Evolutionary conservation across 2,888 invertebrate genomes (phyloP).

Genomic region (Zaprionus obscuricornis): DNA sequence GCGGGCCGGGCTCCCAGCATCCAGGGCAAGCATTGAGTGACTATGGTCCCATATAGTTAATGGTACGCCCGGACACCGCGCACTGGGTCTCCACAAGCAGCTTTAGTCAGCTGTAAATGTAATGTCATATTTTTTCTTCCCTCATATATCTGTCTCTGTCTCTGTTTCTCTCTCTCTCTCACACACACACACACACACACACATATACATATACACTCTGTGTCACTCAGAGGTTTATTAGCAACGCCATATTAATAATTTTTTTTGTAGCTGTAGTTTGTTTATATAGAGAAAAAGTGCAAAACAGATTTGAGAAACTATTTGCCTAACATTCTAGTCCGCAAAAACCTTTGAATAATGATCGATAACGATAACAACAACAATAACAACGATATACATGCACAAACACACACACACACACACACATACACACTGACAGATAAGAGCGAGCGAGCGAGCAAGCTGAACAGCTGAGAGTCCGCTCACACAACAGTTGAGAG

Average conservation of each 20-base stretch:
- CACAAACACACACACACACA: constrained; percentile 1
- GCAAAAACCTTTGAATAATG: constrained; percentile 44
- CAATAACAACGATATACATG: constrained; percentile 9
- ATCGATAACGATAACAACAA: constrained; percentile 1
- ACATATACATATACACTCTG: no score
- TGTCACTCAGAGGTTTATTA: constrained; percentile 65
- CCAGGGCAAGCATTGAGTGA: constrained; percentile 84
- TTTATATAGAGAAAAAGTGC: constrained; percentile 52
- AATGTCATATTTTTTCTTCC: constrained; percentile 7
- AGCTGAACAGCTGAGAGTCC: constrained; percentile 8
- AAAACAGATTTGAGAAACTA: constrained; percentile 39
- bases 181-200: constrained; percentile 27
- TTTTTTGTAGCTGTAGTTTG: constrained; percentile 71
- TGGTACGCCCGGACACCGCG: constrained; percentile 84
- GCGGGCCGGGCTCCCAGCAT: constrained; percentile 83
- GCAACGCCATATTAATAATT: constrained; percentile 74
- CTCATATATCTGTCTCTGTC: constrained; percentile 1
- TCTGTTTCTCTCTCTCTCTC: constrained; percentile 31
- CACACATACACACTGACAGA: no score
- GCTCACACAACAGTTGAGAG: constrained; percentile 21
- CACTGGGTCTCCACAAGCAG: constrained; percentile 84
- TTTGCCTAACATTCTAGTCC: constrained; percentile 74
- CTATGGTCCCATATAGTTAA: constrained; percentile 84
- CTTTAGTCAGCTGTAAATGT: constrained; percentile 83
- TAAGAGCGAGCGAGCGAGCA: constrained; percentile 19